Evolutionary conservation across 2,888 invertebrate genomes (phyloP).

Genomic region (Dascillus cervinus): DNA sequence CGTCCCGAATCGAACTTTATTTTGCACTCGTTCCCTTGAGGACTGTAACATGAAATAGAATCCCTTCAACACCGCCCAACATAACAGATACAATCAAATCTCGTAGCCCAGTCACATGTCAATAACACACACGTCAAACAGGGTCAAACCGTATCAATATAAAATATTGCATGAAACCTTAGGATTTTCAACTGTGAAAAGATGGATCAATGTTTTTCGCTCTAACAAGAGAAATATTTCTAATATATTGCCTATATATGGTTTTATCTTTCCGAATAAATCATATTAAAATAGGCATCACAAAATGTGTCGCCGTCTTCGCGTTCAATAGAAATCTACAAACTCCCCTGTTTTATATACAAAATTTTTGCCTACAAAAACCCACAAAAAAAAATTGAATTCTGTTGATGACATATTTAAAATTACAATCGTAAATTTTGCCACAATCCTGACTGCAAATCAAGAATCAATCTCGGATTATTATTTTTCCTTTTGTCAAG

Average conservation of each 20-base stretch:
- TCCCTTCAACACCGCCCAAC: constrained; percentile 26
- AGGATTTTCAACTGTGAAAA: constrained; percentile 7
- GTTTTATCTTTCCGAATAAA: too few species aligned
- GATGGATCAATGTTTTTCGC: constrained; percentile 14
- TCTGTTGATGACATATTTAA: too few species aligned
- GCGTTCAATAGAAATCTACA: too few species aligned
- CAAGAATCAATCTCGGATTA: too few species aligned
- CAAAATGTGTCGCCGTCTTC: too few species aligned
- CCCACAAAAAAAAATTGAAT: too few species aligned
- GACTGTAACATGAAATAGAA: constrained; percentile 31
- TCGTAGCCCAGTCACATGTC: constrained; percentile 28
- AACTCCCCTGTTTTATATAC: too few species aligned
- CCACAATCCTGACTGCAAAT: too few species aligned
- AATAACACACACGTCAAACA: constrained; percentile 29
- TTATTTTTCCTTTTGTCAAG: too few species aligned
- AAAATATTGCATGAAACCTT: constrained; percentile 12
- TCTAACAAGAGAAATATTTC: constrained; percentile 5
- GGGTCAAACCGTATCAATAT: constrained; percentile 21
- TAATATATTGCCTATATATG: neutral
- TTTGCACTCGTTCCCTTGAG: constrained; percentile 24
- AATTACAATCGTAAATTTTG: too few species aligned
- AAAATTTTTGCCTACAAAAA: too few species aligned
- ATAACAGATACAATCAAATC: constrained; percentile 30
- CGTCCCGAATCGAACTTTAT: constrained; percentile 17
- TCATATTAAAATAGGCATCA: too few species aligned